Base-by-base conservation (phyloP, 37 sponge, comb jelly and placozoan genomes). In the Hexactinellida sp. region DNA sequence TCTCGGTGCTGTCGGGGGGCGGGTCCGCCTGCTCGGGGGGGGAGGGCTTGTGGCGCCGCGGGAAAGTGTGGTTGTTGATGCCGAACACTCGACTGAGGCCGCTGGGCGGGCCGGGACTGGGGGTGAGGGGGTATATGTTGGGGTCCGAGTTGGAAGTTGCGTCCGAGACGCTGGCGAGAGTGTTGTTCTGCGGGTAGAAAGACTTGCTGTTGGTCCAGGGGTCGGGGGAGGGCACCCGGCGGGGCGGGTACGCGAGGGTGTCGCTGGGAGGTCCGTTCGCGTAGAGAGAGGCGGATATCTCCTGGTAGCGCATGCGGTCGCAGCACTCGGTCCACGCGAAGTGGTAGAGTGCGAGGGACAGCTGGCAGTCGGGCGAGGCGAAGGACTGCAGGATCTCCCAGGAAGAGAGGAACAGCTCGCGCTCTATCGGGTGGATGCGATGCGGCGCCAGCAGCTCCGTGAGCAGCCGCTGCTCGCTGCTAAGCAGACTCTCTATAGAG, bases 311-410 rank as follows among this genome's bases (percentile, higher is more conserved):
- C 52, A 47, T 63, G 3, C 76, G 3, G 34, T 63, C 76, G 34
- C 76, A 63, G 76, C 76, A 63, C 28, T 63, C 76, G 5, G 76
- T 63, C 76, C 76, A 63, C 5, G 76, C 3, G 76, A 63, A 63
- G 76, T 63, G 76, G 76, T n/a, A 63, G 5, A 7, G 25, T 21
- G 76, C 3, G 34, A n/a, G 76, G 5, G 76, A n/a, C 3, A 3
- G 19, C 25, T 63, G 76, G 5, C 3, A n/a, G 32, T 25, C 28
- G 76, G 21, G 34, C 3, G 76, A 63, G 30, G 76, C 3, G 16
- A 47, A 47, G 76, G 76, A 10, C 5, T n/a, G 76, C 1, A 63
- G 76, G 13, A 63, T 63, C 25, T 28, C 34, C 76, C 76, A 63
- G 28, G 76, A 63, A 10, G 76, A 63, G 21, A 63, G 76, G 76